Evolutionary conservation across 2,113 vertebrate species (phyloP).

Genomic region (Oreochromis tanganicae): DNA sequence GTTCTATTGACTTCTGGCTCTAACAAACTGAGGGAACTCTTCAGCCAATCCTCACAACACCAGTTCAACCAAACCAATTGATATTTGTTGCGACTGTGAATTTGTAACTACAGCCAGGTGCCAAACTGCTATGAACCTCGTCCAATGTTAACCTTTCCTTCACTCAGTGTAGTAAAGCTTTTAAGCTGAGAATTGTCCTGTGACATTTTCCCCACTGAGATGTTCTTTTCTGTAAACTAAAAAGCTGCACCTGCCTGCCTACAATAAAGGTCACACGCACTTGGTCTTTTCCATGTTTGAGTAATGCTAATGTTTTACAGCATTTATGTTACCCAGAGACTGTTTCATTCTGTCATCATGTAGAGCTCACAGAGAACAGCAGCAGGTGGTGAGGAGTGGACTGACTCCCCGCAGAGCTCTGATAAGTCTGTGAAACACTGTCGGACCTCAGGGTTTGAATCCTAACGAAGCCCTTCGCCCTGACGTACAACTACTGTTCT

Average conservation of each 20-base stretch:
- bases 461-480: neutral
- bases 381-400: neutral
- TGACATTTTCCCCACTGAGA: neutral
- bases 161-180: neutral
- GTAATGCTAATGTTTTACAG: conserved; percentile 13
- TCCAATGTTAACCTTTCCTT: neutral
- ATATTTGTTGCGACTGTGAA: neutral
- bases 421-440: neutral
- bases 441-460: neutral
- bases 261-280: neutral
- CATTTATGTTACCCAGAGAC: neutral
- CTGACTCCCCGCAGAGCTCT: neutral
- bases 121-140: neutral
- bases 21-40: neutral
- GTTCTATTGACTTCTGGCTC: neutral
- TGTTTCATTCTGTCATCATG: neutral
- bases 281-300: neutral
- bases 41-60: neutral
- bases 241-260: neutral
- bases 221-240: neutral
- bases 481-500: neutral
- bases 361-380: neutral
- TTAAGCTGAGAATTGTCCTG: neutral
- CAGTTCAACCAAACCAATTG: neutral
- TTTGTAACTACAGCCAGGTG: neutral